A percentile compares a stretch with the other conserved stretches of the same genome.
phyloP scores from a whole-genome alignment of 2,797 vertebrate species.

The Columba guinea region DNA sequence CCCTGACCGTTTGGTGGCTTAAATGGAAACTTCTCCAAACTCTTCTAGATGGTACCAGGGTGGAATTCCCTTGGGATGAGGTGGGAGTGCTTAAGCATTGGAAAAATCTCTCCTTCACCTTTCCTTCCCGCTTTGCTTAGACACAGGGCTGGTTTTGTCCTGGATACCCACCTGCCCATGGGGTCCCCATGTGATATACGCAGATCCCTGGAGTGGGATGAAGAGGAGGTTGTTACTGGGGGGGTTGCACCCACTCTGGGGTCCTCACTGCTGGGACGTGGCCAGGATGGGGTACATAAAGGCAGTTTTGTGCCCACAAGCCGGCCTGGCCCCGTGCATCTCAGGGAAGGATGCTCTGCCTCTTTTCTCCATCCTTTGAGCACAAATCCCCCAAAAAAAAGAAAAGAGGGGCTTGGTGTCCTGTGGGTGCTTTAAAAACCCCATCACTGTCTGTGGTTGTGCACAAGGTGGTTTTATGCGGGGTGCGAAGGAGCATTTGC shows the following conservation, averaged over 20 bases:
- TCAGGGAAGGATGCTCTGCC: background rate
- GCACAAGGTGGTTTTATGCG: background rate
- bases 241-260: background rate
- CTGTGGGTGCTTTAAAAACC: background rate
- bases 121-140: background rate
- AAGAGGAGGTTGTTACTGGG: background rate
- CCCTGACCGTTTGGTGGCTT: background rate
- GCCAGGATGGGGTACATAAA: background rate
- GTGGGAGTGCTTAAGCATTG: background rate
- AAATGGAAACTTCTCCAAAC: background rate
- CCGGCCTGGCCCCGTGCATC: rapidly evolving
- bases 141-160: background rate
- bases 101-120: background rate
- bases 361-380: background rate
- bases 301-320: background rate
- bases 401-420: rapidly evolving
- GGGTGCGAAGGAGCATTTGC: background rate
- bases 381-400: background rate
- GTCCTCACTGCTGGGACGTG: background rate
- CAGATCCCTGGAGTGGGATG: background rate
- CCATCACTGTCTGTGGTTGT: rapidly evolving
- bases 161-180: rapidly evolving
- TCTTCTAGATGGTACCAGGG: background rate
- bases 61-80: background rate
- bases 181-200: too few species aligned